Evolutionary conservation across 2,113 vertebrate genomes (phyloP).

Genomic region (Anoura caudifer): DNA sequence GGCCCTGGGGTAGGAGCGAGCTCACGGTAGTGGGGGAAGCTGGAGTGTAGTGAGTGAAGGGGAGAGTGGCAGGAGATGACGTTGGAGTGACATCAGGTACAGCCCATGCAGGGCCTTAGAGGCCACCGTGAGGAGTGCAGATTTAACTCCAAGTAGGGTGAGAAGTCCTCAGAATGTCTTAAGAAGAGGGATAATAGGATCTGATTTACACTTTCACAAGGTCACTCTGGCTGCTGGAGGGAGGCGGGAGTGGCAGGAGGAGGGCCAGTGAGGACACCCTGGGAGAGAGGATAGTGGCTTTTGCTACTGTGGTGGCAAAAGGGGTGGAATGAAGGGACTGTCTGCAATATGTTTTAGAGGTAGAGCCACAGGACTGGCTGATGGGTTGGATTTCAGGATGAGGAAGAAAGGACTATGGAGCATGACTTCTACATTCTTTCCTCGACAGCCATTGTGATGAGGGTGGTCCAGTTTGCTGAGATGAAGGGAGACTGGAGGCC

Average conservation of each 20-base stretch:
- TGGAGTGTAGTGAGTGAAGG: neutral
- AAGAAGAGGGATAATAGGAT: neutral
- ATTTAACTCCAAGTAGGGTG: neutral
- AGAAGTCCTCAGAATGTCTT: neutral
- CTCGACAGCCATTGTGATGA: neutral
- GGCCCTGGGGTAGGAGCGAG: too few species aligned
- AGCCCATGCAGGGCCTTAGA: neutral
- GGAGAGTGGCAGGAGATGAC: neutral
- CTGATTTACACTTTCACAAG: neutral
- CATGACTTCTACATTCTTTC: neutral
- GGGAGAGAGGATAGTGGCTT: neutral
- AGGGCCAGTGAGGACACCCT: neutral
- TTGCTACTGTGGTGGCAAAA: neutral
- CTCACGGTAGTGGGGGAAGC: too few species aligned
- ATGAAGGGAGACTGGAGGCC: neutral
- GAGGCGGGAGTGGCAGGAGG: neutral
- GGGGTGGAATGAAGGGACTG: neutral
- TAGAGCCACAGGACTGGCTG: neutral
- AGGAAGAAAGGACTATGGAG: neutral
- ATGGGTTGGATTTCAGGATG: too few species aligned
- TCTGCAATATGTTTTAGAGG: neutral
- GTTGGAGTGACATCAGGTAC: fast-evolving
- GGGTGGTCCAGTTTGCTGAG: neutral
- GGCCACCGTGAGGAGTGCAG: neutral
- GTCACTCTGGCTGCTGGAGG: neutral